phyloP scores from a whole-genome alignment of 2,113 vertebrate genomes.

The Bubo bubo region DNA sequence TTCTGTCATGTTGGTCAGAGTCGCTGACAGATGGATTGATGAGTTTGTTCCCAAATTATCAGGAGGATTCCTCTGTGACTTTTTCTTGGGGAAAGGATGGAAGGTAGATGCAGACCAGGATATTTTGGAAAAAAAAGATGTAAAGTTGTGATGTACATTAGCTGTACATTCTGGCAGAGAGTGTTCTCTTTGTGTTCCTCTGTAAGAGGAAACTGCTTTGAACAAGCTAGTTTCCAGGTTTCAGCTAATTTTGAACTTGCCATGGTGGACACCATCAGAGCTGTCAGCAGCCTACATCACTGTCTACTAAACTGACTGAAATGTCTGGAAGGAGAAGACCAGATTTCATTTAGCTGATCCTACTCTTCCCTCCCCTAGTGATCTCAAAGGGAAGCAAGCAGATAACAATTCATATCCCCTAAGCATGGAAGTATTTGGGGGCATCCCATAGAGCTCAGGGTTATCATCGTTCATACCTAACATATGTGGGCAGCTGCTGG shows the following conservation, averaged over 20 bases:
- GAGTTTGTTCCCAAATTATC: neutral
- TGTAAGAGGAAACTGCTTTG: neutral
- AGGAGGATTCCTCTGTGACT: neutral
- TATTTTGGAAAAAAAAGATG: neutral
- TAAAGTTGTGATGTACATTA: neutral
- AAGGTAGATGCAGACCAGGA: neutral
- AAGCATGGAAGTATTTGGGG: neutral
- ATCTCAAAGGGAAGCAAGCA: neutral
- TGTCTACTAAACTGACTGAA: neutral
- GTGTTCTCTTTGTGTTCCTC: neutral
- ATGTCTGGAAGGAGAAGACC: neutral
- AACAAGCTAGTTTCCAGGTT: neutral
- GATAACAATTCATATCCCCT: neutral
- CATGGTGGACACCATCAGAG: neutral
- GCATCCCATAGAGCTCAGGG: neutral
- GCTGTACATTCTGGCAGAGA: neutral
- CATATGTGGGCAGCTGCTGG: neutral
- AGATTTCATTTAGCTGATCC: neutral
- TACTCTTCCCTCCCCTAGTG: neutral
- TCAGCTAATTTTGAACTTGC: neutral
- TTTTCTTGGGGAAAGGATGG: neutral
- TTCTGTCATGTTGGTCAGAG: neutral
- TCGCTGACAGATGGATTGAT: neutral
- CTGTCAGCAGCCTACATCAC: neutral
- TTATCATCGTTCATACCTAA: accelerated